Percentiles rank a stretch among this genome's conserved stretches.
These are phyloP conservation scores for Syngnathus acus DNA, from an alignment of 2,797 vertebrate species.

Conservation along the genomic window DNA sequence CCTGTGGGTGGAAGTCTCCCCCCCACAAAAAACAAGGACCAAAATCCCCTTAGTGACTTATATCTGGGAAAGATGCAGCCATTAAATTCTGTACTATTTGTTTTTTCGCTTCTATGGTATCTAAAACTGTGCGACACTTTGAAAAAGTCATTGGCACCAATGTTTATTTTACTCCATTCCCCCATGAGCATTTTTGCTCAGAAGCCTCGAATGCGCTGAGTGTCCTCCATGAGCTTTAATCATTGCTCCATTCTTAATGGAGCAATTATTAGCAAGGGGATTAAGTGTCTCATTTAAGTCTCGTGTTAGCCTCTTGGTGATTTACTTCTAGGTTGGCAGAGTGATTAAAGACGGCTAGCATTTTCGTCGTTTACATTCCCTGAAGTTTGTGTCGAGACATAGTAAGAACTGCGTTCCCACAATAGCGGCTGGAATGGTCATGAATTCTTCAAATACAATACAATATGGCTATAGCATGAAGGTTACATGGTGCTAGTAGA, in stretches of 20 bases:
- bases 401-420: slow-evolving; percentile 9
- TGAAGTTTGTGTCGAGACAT: not conserved
- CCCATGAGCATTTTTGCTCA: slow-evolving; percentile 11
- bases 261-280: slow-evolving; percentile 51
- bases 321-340: slow-evolving; percentile 29
- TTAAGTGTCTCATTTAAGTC: slow-evolving; percentile 58
- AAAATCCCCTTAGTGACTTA: slow-evolving; percentile 20
- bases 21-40: slow-evolving; percentile 24
- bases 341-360: not conserved
- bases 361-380: not conserved
- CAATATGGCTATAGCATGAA: slow-evolving; percentile 1
- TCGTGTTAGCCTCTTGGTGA: slow-evolving; percentile 30
- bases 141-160: not conserved
- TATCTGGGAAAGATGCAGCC: slow-evolving; percentile 6
- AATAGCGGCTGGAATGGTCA: slow-evolving; percentile 13
- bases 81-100: not conserved
- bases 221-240: slow-evolving; percentile 36
- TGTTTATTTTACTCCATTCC: slow-evolving; percentile 12
- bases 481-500: not conserved
- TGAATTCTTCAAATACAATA: slow-evolving; percentile 1
- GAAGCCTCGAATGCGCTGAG: slow-evolving; percentile 12
- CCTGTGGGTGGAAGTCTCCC: slow-evolving; percentile 35
- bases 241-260: slow-evolving; percentile 36
- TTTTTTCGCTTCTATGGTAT: slow-evolving; percentile 8
- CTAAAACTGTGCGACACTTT: not conserved